Base-by-base conservation (phyloP, 2,797 vertebrate species). In the Sebastes miniatus region DNA sequence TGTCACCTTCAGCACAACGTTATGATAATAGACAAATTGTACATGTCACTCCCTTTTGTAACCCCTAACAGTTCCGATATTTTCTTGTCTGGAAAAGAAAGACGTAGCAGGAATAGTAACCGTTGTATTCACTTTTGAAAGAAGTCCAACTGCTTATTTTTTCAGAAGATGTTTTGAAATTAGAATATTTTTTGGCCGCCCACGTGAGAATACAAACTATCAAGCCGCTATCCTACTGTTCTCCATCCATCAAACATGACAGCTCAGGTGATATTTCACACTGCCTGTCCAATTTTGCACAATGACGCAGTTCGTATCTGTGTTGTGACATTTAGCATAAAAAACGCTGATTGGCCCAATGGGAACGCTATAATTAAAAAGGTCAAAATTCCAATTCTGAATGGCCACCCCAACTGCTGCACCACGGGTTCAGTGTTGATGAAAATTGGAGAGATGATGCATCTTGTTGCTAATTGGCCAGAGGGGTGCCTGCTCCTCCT, bases 301-400 rank as follows among this genome's bases (percentile, higher is more conserved):
- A 13, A 80, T 73, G 67, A 69, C 24, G 1, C 67, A 81, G 62
- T 72, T 67, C 69, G 65, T 11, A 11, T 80, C 66, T 50, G 29
- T 78, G 73, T 86, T 79, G 54, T 90, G 74, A 73, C 80, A 84
- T 89, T 92, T 87, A 69, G 79, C 77, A 31, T 85, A 80, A 84
- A 66, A 83, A 77, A 83, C 62, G 54, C 82, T 91, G 88, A 89
- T 88, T 91, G 80, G 79, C 89, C 87, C 81, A 27, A 80, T 86
- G 79, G 87, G 87, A 83, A 79, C 39, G 24, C 74, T 72, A 68
- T 78, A 85, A 91, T 91, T 90, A 88, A 92, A 54, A 90, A 92
- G 88, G 88, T 92, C 85, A 89, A 83, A 86, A 87, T 82, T 79
- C 56, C 74, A 61, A 86, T 81, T 84, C 61, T 77, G 69, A 87